Evolutionary conservation across 2,888 invertebrate genomes (phyloP), one percentile per base, ranked within the genome.

Genomic region (Pasiphila rectangulata): DNA sequence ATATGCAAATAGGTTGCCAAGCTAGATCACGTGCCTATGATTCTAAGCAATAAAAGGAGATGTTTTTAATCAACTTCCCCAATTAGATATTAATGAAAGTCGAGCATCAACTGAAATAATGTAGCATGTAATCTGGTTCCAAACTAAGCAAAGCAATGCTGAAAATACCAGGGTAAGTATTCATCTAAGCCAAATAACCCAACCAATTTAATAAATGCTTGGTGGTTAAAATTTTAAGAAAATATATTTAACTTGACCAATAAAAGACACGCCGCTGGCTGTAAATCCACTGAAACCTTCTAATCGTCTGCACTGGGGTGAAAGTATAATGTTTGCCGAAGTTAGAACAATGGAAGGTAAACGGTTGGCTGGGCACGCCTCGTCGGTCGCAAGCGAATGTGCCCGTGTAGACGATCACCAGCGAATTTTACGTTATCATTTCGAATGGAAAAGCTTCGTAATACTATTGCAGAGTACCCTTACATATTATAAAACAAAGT

Each of bases 341-440:
- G 56, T 57, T 61, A 60, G 57, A 68, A 61, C 61, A 70, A 64
- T 69, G 55, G 63, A 67, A 64, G 67, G 68, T 63, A 71, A 72
- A 75, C 65, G 69, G 68, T 64, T 60, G 63, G 58, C 51, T 54
- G 57, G 69, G 57, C 70, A 70, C 75, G 72, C 72, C 71, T 65
- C 61, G 46, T 57, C 68, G 69, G 61, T 73, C 63, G 49, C 48
- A 50, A 48, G 42, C 56, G 57, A 49, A 54, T 61, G 49, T 49
- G 44, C 56, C 58, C 59, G 51, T n/a, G n/a, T 49, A 59, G 54
- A 56, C 62, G 49, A 67, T 72, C 69, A 76, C 74, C 72, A 74
- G 72, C 67, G 67, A 65, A 64, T 72, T 79, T 77, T 72, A 75
- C 64, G 65, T 51, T 59, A 47, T 59, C 46, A 13, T 21, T 43